Percentiles rank a stretch among this genome's conserved stretches.
phyloP scores from a whole-genome alignment of 2,797 vertebrate species.

The Malurus splendens region DNA sequence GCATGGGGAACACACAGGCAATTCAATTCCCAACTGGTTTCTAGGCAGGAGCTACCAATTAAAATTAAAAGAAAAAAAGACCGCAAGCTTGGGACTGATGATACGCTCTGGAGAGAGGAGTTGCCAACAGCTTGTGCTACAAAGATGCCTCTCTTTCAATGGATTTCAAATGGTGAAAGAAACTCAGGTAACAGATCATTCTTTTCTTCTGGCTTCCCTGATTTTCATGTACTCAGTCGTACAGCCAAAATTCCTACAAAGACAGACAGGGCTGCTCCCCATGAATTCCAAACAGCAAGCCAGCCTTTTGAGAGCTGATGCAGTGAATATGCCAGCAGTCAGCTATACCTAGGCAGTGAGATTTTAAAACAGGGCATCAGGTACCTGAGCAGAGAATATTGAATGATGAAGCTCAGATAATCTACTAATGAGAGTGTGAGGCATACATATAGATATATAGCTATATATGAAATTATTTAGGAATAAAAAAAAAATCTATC shows the following conservation, averaged over 20 bases:
- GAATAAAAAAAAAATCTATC: not conserved
- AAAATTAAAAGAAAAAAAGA: conserved; percentile 60
- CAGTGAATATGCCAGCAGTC: conserved; percentile 28
- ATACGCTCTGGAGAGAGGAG: conserved; percentile 45
- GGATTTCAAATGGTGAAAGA: conserved; percentile 53
- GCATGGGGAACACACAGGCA: conserved; percentile 11
- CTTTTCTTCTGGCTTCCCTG: conserved; percentile 52
- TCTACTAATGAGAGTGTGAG: not conserved
- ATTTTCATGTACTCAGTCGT: conserved; percentile 34
- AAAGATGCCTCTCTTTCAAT: conserved; percentile 49
- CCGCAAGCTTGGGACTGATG: conserved; percentile 28
- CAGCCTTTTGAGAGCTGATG: conserved; percentile 25
- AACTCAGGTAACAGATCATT: conserved; percentile 49
- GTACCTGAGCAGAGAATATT: not conserved
- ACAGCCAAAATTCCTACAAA: conserved; percentile 56
- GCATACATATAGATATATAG: not conserved
- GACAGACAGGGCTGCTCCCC: conserved; percentile 19
- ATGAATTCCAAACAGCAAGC: conserved; percentile 23
- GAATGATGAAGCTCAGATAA: not conserved
- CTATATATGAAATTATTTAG: not conserved
- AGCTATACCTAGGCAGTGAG: not conserved
- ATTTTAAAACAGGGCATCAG: conserved; percentile 6
- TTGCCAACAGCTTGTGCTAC: conserved; percentile 54
- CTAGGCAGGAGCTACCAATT: conserved; percentile 61
- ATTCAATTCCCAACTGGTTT: conserved; percentile 58